A percentile compares a stretch with the other conserved stretches of the same genome.
Evolutionary conservation across 2,797 vertebrate species (phyloP).

Genomic region (Tapirus indicus): DNA sequence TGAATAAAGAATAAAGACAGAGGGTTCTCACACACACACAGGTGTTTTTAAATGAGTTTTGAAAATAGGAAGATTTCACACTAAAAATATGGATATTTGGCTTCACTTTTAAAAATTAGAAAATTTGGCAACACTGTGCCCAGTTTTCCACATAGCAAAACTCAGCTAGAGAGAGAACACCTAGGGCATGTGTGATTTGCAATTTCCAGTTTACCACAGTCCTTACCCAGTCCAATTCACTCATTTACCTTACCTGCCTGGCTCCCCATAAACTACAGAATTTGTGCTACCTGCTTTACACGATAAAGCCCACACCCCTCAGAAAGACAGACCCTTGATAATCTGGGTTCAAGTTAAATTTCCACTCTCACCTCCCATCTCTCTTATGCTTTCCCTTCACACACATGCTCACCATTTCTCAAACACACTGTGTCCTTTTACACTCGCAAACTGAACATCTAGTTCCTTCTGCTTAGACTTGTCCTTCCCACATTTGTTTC

Average conservation of each 20-base stretch:
- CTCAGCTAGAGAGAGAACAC: not conserved
- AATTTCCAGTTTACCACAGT: not conserved
- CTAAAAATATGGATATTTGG: not conserved
- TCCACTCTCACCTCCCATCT: not conserved
- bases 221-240: not conserved
- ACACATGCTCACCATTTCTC: not conserved
- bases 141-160: constrained; percentile 49
- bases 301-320: not conserved
- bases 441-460: not conserved
- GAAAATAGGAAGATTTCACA: not conserved
- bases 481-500: not conserved
- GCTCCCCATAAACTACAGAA: not conserved
- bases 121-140: not conserved
- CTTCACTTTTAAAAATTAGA: not conserved
- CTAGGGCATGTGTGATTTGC: not conserved
- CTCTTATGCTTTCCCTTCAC: not conserved
- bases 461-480: not conserved
- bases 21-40: not conserved
- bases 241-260: not conserved
- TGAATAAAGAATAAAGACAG: not conserved
- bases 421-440: not conserved
- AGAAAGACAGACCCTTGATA: not conserved
- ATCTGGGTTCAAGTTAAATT: not conserved
- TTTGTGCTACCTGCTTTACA: not conserved
- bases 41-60: constrained; percentile 4